phyloP scores from a whole-genome alignment of 2,797 vertebrate genomes.

The Cheirogaleus major region DNA sequence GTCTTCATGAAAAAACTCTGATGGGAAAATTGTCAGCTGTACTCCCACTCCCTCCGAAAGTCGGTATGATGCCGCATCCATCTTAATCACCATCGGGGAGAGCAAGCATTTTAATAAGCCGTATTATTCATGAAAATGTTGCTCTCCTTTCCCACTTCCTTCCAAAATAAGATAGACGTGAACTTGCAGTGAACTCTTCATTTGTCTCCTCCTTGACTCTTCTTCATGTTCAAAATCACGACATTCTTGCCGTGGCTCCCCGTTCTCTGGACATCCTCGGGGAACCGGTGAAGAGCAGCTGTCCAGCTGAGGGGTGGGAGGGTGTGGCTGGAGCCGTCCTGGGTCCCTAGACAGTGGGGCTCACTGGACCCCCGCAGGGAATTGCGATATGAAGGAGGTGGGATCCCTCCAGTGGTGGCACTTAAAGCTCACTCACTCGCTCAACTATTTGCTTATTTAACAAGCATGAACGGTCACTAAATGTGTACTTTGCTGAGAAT shows the following conservation, averaged over 20 bases:
- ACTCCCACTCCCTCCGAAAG: constrained; percentile 73
- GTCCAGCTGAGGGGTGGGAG: neutral
- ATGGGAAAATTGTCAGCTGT: constrained; percentile 78
- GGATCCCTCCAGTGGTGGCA: neutral
- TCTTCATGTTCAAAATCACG: constrained; percentile 2
- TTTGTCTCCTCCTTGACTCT: constrained; percentile 41
- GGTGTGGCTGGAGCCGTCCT: neutral
- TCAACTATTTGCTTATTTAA: neutral
- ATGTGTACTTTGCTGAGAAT: neutral
- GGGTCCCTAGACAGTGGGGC: neutral
- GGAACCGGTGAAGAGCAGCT: neutral
- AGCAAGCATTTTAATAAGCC: constrained; percentile 72
- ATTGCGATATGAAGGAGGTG: neutral
- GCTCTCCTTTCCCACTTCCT: constrained; percentile 74
- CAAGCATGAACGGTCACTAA: neutral
- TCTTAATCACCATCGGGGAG: constrained; percentile 70
- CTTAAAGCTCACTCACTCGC: neutral
- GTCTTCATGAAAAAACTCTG: constrained; percentile 62
- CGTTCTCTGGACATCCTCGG: neutral
- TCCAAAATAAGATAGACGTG: constrained; percentile 75
- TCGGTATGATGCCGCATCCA: constrained; percentile 65
- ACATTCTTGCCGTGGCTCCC: neutral
- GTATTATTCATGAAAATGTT: constrained; percentile 76
- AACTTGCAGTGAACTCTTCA: constrained; percentile 76
- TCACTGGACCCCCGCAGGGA: neutral